Evolutionary conservation across 2,797 vertebrate species (phyloP), one percentile per base, ranked within the genome.

Genomic region (Eutrigla gurnardus): DNA sequence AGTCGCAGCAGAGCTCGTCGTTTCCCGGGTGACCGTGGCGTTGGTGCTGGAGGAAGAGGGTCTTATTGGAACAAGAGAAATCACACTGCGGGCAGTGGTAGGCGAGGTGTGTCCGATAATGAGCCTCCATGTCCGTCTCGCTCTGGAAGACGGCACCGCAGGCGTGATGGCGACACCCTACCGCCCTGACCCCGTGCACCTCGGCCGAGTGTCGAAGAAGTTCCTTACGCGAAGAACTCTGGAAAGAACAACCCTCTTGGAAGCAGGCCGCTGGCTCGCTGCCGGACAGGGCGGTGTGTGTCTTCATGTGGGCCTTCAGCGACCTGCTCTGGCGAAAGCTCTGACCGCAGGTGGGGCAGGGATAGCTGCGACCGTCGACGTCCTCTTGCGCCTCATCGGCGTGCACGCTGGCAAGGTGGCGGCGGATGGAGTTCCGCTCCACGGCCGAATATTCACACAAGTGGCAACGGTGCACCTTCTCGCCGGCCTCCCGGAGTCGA

Each of bases 51-150:
- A 96, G 96, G 78, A 97, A 97, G 43, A 93, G 69, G 0, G 93
- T 95, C 87, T 99, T 99, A 78, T 99, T 99, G 83, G 98, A 99
- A 86, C 97, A 97, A 42, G 96, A 96, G 60, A 99, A 99, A 61
- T 96, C 95, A 0, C 98, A 99, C 59, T 97, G 94, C 0, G 96
- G 91, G 91, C 98, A 99, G 91, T 98, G 98, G 91, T 99, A 99
- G 62, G 98, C 96, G 0, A 96, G 96, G 89, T 99, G 98, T 2
- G 93, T 97, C 77, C 95, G 96, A 32, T 94, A 93, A 85, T 99
- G 98, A 65, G 77, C 87, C 85, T 98, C 95, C 98, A 99, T 99
- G 73, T 95, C 95, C 17, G 94, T 89, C 0, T 90, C 77, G 0
- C 91, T 95, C 60, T 87, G 88, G 0, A 99, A 99, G 68, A 98